Percentiles rank a stretch among this genome's conserved stretches.
These are phyloP conservation scores for Gymnarchus niloticus DNA, from an alignment of 2,113 vertebrate species.

Conservation along the genomic window DNA sequence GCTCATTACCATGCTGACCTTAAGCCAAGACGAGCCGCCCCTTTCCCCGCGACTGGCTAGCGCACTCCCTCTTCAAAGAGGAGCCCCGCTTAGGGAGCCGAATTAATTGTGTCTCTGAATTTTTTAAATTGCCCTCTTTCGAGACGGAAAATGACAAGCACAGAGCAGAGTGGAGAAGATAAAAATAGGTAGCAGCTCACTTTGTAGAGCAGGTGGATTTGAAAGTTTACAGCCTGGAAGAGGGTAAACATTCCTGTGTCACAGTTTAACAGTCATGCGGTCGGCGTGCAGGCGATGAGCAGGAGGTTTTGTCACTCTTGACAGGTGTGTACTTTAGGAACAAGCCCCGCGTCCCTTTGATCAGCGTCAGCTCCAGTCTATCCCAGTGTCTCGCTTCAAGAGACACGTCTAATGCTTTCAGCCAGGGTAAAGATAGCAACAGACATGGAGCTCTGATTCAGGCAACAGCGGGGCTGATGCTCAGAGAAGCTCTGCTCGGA, in stretches of 20 bases:
- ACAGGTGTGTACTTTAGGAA: slow-evolving; percentile 32
- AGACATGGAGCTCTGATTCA: slow-evolving; percentile 13
- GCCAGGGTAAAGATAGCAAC: slow-evolving; percentile 27
- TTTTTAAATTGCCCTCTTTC: slow-evolving; percentile 26
- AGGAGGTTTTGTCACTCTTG: slow-evolving; percentile 24
- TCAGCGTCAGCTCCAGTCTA: slow-evolving; percentile 16
- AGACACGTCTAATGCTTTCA: slow-evolving; percentile 18
- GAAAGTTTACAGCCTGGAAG: slow-evolving; percentile 26
- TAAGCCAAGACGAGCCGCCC: neutral
- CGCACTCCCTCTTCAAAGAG: slow-evolving; percentile 5
- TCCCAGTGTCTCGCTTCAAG: slow-evolving; percentile 8
- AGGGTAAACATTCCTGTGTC: slow-evolving; percentile 25
- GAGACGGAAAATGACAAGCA: slow-evolving; percentile 21
- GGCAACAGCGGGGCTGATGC: neutral
- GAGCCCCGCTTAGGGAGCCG: slow-evolving; percentile 17
- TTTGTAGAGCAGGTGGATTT: slow-evolving; percentile 22
- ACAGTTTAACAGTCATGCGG: slow-evolving; percentile 30
- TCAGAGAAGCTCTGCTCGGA: neutral
- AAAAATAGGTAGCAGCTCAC: slow-evolving; percentile 27
- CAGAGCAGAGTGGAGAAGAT: slow-evolving; percentile 15
- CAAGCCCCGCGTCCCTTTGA: slow-evolving; percentile 21
- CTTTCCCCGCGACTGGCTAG: neutral
- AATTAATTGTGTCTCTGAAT: slow-evolving; percentile 22
- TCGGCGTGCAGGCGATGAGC: neutral
- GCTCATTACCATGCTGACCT: slow-evolving; percentile 13